phyloP scores from a whole-genome alignment of 2,888 invertebrate genomes.

The Diogma glabrata region DNA sequence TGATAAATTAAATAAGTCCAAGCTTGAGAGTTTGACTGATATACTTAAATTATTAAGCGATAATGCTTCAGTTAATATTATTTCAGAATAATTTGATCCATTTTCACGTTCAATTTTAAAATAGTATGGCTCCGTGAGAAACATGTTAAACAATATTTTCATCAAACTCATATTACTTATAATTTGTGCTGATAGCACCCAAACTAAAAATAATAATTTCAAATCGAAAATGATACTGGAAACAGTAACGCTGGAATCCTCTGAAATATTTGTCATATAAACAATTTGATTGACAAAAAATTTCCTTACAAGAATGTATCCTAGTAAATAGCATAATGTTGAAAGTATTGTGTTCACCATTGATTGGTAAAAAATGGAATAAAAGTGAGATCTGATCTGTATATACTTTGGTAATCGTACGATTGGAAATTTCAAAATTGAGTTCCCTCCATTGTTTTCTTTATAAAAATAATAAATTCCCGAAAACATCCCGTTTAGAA shows the following conservation, averaged over 20 bases:
- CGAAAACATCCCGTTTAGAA: constrained; percentile 55
- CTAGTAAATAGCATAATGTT: constrained; percentile 44
- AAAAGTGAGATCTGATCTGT: constrained; percentile 49
- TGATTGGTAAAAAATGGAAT: constrained; percentile 45
- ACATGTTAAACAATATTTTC: constrained; percentile 55
- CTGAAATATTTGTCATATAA: constrained; percentile 41
- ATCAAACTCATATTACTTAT: constrained; percentile 57
- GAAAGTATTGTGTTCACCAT: constrained; percentile 49
- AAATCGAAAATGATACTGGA: constrained; percentile 22
- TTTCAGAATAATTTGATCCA: constrained; percentile 29
- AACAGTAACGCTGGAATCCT: neutral
- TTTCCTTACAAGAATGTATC: constrained; percentile 51
- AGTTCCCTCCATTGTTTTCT: constrained; percentile 24
- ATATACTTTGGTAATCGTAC: constrained; percentile 57
- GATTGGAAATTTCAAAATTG: constrained; percentile 51
- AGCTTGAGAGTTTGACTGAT: constrained; percentile 61
- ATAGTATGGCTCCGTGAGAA: constrained; percentile 55
- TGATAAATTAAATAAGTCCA: constrained; percentile 57
- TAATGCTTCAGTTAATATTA: constrained; percentile 51
- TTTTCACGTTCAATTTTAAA: constrained; percentile 44
- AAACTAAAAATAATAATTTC: constrained; percentile 47
- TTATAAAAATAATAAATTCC: constrained; percentile 41
- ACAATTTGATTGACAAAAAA: constrained; percentile 41
- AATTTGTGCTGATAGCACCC: constrained; percentile 58
- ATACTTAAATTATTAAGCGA: constrained; percentile 43